Conservation (phyloP, 1,140 invertebrate genomes). For the Drosophila virilis region DNA sequence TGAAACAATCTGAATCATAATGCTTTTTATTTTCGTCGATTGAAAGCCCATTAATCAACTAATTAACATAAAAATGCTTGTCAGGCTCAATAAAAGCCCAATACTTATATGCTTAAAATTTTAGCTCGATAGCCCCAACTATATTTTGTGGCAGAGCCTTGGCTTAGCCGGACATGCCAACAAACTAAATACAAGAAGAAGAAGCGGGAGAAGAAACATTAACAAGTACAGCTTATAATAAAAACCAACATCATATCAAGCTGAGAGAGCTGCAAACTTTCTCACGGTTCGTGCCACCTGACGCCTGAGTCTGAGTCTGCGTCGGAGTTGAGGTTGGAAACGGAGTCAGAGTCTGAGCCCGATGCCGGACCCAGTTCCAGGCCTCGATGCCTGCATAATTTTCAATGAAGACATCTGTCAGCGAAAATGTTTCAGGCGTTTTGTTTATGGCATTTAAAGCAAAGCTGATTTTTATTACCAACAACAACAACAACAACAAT, state of each 20-base stretch:
- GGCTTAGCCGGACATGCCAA: background rate
- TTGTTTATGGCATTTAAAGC: constrained; percentile 82
- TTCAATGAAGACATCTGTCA: constrained; percentile 84
- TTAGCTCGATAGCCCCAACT: background rate
- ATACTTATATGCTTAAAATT: background rate
- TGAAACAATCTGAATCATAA: background rate
- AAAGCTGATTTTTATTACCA: constrained; percentile 83
- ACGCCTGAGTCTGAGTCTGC: constrained; percentile 46
- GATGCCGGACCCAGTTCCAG: background rate
- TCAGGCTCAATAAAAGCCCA: background rate
- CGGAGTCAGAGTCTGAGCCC: background rate
- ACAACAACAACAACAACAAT: constrained; percentile 54
- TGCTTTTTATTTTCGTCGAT: background rate
- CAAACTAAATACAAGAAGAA: constrained; percentile 2
- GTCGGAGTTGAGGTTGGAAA: background rate
- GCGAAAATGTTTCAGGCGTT: constrained; percentile 81
- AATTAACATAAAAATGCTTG: constrained; percentile 15
- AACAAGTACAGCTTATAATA: constrained; percentile 20
- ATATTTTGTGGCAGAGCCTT: background rate
- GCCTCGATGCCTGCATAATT: constrained; percentile 61
- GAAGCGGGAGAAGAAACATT: background rate
- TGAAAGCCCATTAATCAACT: constrained; percentile 5
- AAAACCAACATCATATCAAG: constrained; percentile 39
- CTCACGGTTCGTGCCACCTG: constrained; percentile 75
- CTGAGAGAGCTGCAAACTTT: constrained; percentile 60